phyloP scores from a whole-genome alignment of 2,797 vertebrate species.

The Pangasius macronema region DNA sequence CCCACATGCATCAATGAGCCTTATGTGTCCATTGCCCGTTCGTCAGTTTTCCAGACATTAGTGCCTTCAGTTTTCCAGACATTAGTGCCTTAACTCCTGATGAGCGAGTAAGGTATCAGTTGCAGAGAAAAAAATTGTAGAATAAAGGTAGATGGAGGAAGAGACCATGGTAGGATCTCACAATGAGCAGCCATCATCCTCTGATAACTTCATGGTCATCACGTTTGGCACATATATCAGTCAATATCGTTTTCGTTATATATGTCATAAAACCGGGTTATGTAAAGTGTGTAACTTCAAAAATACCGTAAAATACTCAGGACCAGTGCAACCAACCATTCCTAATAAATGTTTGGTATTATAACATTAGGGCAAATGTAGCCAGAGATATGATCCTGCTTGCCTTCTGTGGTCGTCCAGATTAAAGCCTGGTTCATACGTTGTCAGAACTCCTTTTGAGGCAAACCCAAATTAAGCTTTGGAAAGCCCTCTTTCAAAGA shows the following conservation, averaged over 20 bases:
- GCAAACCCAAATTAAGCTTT: background rate
- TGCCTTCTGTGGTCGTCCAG: background rate
- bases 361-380: background rate
- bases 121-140: background rate
- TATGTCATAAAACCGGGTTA: too few relatives aligned
- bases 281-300: too few relatives aligned
- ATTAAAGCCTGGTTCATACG: background rate
- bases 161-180: background rate
- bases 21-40: too few relatives aligned
- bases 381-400: background rate
- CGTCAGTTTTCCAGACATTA: background rate
- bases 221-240: background rate
- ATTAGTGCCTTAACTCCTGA: background rate
- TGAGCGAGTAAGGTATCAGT: background rate
- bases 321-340: background rate
- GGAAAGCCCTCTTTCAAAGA: background rate
- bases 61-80: background rate
- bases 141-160: background rate
- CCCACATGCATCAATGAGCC: too few relatives aligned
- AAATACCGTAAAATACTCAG: too few relatives aligned
- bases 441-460: background rate
- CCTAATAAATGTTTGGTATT: background rate
- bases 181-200: background rate
- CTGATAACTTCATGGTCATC: background rate
- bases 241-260: too few relatives aligned